phyloP scores from a whole-genome alignment of 64 coral and sea anemone genomes.

The Trachythela sp. region DNA sequence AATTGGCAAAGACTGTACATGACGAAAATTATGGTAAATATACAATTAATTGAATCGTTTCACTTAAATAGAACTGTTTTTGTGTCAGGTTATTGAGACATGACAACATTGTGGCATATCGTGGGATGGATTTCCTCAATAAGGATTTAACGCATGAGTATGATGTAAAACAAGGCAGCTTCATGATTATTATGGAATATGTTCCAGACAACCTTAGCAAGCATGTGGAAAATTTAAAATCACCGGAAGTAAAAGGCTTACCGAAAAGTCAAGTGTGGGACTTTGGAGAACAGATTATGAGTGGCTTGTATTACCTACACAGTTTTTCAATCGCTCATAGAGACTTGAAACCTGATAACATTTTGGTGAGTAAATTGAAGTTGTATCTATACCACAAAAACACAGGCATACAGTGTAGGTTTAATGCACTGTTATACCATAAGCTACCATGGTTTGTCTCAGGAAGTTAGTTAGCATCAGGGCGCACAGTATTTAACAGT shows the following conservation, averaged over 20 bases:
- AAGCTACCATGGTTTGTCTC: too few species aligned
- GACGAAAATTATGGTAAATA: too few species aligned
- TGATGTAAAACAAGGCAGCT: conserved; percentile 37
- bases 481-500: too few species aligned
- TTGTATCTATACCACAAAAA: neutral
- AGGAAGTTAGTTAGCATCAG: too few species aligned
- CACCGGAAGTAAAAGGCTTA: conserved; percentile 71
- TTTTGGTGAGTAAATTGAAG: conserved; percentile 56
- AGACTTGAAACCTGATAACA: conserved; percentile 94
- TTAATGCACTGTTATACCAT: too few species aligned
- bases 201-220: conserved; percentile 81
- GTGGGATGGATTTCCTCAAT: neutral
- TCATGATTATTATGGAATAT: conserved; percentile 91
- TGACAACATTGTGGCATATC: conserved; percentile 22
- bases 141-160: conserved; percentile 15
- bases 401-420: too few species aligned
- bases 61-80: too few species aligned
- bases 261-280: conserved; percentile 82
- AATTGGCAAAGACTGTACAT: too few species aligned
- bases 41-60: too few species aligned
- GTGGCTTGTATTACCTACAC: conserved; percentile 85
- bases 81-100: conserved; percentile 1
- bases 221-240: conserved; percentile 88
- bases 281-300: conserved; percentile 68
- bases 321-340: conserved; percentile 72